Percentiles rank a stretch among this genome's conserved stretches.
Conservation (phyloP, 2,888 invertebrate genomes). For the Corythucha ciliata region DNA sequence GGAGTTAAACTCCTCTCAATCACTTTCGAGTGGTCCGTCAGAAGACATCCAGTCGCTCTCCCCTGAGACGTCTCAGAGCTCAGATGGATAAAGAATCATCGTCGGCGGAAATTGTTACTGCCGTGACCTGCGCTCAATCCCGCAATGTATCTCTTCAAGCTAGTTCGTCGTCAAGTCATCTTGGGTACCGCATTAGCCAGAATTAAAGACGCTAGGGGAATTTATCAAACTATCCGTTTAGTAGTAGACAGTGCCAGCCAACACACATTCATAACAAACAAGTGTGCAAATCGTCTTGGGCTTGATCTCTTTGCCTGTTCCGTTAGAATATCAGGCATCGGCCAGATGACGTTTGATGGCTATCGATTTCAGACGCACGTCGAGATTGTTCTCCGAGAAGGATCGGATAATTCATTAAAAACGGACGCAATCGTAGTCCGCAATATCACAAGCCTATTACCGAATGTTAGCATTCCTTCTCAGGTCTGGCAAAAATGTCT, state of each 20-base stretch:
- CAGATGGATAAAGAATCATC: no score
- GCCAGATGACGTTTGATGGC: not conserved
- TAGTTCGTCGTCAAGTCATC: slow-evolving; percentile 3
- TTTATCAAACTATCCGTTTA: slow-evolving; percentile 3
- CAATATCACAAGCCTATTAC: slow-evolving; percentile 13
- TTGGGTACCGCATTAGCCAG: slow-evolving; percentile 12
- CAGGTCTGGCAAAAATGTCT: not conserved
- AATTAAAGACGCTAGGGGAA: slow-evolving; percentile 17
- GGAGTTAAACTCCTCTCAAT: no score
- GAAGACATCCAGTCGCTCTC: no score
- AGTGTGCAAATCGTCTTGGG: slow-evolving; percentile 12
- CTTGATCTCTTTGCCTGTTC: not conserved
- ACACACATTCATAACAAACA: slow-evolving; percentile 17
- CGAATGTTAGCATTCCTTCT: slow-evolving; percentile 8
- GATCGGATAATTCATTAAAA: not conserved
- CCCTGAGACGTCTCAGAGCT: no score
- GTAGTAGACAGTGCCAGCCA: slow-evolving; percentile 19
- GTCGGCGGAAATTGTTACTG: no score
- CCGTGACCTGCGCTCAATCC: no score
- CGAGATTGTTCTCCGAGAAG: not conserved
- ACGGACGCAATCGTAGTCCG: slow-evolving; percentile 19
- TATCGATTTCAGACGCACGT: not conserved
- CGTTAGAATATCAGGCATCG: slow-evolving; percentile 4
- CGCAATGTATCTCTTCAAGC: no score
- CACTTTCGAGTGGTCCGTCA: no score